Evolutionary conservation across 2,888 invertebrate species (phyloP).

Genomic region (Liopterus haemorrhoidalis): DNA sequence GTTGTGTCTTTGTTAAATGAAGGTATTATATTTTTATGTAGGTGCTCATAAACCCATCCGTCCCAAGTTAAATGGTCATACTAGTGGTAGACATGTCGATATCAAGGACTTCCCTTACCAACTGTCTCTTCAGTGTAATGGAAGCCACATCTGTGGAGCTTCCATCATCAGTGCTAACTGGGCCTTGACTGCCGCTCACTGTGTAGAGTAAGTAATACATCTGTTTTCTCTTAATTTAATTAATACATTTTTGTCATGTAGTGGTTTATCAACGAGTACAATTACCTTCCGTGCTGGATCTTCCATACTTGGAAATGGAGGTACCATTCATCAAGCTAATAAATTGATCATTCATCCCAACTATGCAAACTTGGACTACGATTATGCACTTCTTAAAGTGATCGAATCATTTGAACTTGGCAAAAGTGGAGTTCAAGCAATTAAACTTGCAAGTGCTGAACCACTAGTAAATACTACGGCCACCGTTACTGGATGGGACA

Average conservation of each 20-base stretch:
- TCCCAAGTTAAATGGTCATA: no score
- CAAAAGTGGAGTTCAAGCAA: no score
- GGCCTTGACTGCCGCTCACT: conserved; percentile 37
- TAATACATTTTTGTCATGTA: no score
- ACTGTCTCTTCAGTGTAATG: conserved; percentile 30
- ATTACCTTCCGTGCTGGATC: conserved; percentile 8
- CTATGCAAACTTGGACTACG: neutral
- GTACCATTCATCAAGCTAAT: neutral
- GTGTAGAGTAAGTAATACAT: no score
- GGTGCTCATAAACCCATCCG: no score
- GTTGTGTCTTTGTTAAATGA: no score
- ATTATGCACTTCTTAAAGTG: neutral
- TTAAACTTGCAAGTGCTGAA: no score
- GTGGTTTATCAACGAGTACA: no score
- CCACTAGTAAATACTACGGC: conserved; percentile 4
- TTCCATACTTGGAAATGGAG: neutral
- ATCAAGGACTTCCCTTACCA: conserved; percentile 36
- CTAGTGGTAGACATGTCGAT: conserved; percentile 31
- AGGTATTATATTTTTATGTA: no score
- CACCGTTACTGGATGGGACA: conserved; percentile 19
- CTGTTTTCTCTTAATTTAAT: no score
- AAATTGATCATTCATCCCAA: conserved; percentile 1
- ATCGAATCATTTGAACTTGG: neutral
- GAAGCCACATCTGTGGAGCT: conserved; percentile 35
- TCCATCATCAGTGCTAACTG: conserved; percentile 30